These are phyloP conservation scores for Bactericera cockerelli DNA, from an alignment of 1,140 invertebrate genomes.

Conservation along the genomic window DNA sequence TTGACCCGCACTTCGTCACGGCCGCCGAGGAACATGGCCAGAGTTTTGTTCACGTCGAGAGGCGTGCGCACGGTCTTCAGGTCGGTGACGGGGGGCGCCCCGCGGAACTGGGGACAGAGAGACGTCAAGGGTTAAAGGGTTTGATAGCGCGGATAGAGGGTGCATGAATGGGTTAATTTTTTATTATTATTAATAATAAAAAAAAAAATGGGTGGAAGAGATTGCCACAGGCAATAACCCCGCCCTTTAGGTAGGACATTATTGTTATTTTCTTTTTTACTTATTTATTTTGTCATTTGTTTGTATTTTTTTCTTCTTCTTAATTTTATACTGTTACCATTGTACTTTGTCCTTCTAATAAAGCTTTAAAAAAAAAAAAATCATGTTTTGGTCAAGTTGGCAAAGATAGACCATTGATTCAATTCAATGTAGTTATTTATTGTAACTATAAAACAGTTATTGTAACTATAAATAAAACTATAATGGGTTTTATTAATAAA, in stretches of 20 bases:
- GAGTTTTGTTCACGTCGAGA: slow-evolving; percentile 58
- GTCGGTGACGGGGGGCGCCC: slow-evolving; percentile 54
- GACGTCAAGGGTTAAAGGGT: background rate
- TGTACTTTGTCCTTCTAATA: no score
- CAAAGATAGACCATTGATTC: background rate
- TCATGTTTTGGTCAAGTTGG: background rate
- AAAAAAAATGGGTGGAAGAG: no score
- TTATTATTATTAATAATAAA: background rate
- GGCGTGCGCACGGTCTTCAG: slow-evolving; percentile 59
- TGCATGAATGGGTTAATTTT: background rate
- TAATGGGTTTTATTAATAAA: no score
- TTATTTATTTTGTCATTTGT: no score
- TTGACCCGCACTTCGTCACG: slow-evolving; percentile 45
- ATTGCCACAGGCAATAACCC: no score
- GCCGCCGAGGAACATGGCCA: slow-evolving; percentile 59
- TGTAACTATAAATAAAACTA: no score
- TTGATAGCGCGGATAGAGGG: background rate
- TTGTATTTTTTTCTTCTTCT: no score
- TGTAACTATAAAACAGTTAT: no score
- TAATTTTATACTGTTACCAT: no score
- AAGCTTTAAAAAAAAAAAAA: slow-evolving; percentile 9
- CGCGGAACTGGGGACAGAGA: slow-evolving; percentile 35
- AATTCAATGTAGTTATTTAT: no score
- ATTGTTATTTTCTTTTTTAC: no score
- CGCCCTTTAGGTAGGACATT: no score